A percentile compares a stretch with the other conserved stretches of the same genome.
Conservation (phyloP, 2,888 invertebrate species). For the Imbricaverruca yamaguchii region DNA sequence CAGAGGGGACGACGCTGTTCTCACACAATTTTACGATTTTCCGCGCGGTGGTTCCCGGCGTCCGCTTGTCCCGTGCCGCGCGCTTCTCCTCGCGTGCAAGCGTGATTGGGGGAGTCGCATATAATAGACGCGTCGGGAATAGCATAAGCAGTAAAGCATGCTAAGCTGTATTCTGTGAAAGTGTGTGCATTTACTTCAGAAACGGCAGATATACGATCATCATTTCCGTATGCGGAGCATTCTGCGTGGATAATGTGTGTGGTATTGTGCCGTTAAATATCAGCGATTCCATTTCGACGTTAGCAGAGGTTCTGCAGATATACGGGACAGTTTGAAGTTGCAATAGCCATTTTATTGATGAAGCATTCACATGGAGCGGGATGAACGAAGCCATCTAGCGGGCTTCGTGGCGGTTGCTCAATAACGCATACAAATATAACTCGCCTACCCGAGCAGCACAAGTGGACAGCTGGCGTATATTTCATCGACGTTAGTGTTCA, state of each 20-base stretch:
- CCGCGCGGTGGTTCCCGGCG: neutral
- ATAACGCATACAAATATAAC: too few relatives aligned
- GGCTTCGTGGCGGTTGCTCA: too few relatives aligned
- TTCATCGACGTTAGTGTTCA: too few relatives aligned
- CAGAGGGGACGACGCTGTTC: neutral
- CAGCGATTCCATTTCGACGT: neutral
- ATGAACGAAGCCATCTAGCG: too few relatives aligned
- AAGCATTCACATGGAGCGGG: too few relatives aligned
- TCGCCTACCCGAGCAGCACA: too few relatives aligned
- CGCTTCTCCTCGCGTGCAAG: too few relatives aligned
- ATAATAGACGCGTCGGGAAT: neutral
- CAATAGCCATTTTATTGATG: too few relatives aligned
- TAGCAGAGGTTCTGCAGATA: neutral
- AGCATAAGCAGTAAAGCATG: neutral
- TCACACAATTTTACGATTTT: neutral
- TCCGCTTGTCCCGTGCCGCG: too few relatives aligned
- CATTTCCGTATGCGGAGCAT: neutral
- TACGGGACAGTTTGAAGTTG: too few relatives aligned
- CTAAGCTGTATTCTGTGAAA: neutral
- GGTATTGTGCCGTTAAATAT: neutral
- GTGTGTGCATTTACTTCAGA: neutral
- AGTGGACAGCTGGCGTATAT: too few relatives aligned
- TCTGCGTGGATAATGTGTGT: neutral
- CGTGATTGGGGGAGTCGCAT: neutral
- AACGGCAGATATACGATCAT: neutral